A percentile compares a stretch with the other conserved stretches of the same genome.
phyloP scores from a whole-genome alignment of 2,797 vertebrate genomes.

The Tauraco hartlaubi region DNA sequence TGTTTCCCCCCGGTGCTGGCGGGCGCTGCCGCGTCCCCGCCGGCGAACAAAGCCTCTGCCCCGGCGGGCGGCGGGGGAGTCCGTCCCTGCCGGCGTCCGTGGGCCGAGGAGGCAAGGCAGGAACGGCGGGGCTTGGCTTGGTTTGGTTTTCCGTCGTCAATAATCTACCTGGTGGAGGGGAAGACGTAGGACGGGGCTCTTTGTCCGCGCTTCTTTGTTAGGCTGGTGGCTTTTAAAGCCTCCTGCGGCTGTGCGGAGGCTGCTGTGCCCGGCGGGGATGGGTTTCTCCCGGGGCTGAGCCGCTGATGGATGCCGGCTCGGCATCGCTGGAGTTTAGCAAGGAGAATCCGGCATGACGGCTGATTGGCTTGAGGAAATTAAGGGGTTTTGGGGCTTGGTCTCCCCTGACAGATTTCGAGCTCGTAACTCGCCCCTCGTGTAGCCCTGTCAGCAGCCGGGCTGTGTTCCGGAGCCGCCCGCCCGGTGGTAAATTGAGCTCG shows the following conservation, averaged over 20 bases:
- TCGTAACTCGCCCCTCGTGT: background rate
- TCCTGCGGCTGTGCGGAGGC: slow-evolving; percentile 15
- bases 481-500: background rate
- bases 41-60: slow-evolving; percentile 15
- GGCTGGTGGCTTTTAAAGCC: background rate
- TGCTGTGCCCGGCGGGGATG: background rate
- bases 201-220: slow-evolving; percentile 63
- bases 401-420: background rate
- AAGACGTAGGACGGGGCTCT: background rate
- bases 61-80: background rate
- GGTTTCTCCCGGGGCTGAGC: background rate
- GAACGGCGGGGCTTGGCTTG: background rate
- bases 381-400: background rate
- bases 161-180: background rate
- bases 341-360: background rate
- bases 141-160: background rate
- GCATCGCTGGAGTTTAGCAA: background rate
- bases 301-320: background rate
- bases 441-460: background rate
- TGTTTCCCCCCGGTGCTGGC: background rate
- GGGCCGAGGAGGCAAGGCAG: background rate
- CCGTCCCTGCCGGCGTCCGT: background rate
- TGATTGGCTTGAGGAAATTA: background rate
- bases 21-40: background rate
- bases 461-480: background rate